Percentiles rank a stretch among this genome's conserved stretches.
Evolutionary conservation across 2,797 vertebrate genomes (phyloP).

Genomic region (Sparus aurata): DNA sequence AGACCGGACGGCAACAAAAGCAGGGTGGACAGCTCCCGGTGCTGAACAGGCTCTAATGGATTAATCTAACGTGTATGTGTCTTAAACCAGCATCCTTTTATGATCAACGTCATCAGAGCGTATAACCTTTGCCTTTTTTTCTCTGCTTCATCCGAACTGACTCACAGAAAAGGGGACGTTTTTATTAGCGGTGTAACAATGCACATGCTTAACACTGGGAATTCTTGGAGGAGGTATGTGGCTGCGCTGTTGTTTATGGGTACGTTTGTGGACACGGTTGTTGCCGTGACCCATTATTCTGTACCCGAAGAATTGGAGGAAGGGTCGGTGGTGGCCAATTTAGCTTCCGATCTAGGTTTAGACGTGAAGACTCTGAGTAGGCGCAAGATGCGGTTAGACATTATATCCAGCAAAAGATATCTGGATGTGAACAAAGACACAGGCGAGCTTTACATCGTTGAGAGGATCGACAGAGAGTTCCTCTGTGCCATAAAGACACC

Average conservation of each 20-base stretch:
- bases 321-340: constrained; percentile 75
- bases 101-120: neutral
- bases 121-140: neutral
- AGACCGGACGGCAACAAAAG: neutral
- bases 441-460: constrained; percentile 56
- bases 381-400: constrained; percentile 66
- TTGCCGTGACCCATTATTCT: constrained; percentile 75
- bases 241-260: constrained; percentile 3
- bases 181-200: neutral
- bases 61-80: neutral
- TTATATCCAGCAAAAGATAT: constrained; percentile 58
- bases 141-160: neutral
- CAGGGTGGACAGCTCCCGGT: constrained; percentile 7
- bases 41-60: neutral
- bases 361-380: constrained; percentile 52
- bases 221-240: constrained; percentile 19
- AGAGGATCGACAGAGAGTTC: constrained; percentile 71
- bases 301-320: constrained; percentile 76
- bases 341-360: constrained; percentile 76
- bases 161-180: neutral
- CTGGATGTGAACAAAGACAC: constrained; percentile 66
- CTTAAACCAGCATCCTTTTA: too few relatives aligned
- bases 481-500: constrained; percentile 50
- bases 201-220: constrained; percentile 39
- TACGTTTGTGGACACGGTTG: constrained; percentile 6